Evolutionary conservation across 1,140 invertebrate species (phyloP).

Genomic region (Battus philenor): DNA sequence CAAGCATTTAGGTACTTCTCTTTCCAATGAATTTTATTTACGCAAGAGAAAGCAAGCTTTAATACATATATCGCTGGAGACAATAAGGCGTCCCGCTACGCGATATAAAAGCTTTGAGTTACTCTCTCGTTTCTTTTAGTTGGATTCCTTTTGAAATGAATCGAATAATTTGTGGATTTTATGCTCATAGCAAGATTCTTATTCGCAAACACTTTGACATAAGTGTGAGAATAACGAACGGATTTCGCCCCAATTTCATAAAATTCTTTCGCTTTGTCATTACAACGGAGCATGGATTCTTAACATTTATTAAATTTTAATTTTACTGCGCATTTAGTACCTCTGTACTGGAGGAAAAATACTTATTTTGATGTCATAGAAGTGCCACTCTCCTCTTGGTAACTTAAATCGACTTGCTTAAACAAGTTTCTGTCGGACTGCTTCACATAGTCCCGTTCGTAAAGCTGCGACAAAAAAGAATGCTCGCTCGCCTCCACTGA

Average conservation of each 20-base stretch:
- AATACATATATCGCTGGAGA: slow-evolving; percentile 71
- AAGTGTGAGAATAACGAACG: slow-evolving; percentile 51
- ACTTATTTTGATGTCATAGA: no score
- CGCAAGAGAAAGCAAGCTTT: slow-evolving; percentile 71
- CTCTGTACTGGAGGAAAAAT: no score
- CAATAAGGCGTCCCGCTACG: slow-evolving; percentile 66
- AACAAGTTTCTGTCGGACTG: slow-evolving; percentile 54
- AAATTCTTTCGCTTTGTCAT: slow-evolving; percentile 1
- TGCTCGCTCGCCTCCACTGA: slow-evolving; percentile 39
- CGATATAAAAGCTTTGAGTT: slow-evolving; percentile 75
- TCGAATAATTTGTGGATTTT: slow-evolving; percentile 72
- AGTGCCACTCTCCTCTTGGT: slow-evolving; percentile 37
- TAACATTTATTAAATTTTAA: no score
- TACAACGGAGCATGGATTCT: no score
- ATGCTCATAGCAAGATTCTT: slow-evolving; percentile 56
- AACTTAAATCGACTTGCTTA: slow-evolving; percentile 65
- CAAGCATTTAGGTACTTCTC: slow-evolving; percentile 49
- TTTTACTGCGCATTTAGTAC: no score
- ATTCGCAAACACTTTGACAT: slow-evolving; percentile 51
- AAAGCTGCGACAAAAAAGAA: slow-evolving; percentile 47
- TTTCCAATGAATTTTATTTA: slow-evolving; percentile 72
- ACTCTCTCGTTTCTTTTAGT: slow-evolving; percentile 68
- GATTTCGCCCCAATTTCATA: slow-evolving; percentile 11
- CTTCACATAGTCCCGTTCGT: slow-evolving; percentile 39
- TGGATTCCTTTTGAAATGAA: slow-evolving; percentile 73